These are phyloP conservation scores for Hiodon alosoides DNA, from an alignment of 2,113 vertebrate genomes.

Conservation along the genomic window DNA sequence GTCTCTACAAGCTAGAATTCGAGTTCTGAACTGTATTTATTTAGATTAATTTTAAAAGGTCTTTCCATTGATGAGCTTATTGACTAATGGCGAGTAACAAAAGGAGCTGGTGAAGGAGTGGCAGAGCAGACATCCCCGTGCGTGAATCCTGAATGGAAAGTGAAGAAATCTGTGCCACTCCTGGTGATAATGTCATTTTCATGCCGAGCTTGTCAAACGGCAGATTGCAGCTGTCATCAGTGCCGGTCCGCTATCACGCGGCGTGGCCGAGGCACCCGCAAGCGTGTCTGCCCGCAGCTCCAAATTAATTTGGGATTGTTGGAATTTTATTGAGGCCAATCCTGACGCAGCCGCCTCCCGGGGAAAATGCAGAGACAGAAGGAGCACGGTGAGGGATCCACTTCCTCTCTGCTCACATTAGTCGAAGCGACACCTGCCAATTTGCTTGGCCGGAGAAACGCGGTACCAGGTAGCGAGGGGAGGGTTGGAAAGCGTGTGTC, in stretches of 20 bases:
- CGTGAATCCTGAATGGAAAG: background rate
- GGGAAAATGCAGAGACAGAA: background rate
- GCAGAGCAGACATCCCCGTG: background rate
- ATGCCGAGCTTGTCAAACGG: conserved; percentile 19
- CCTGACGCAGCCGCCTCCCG: background rate
- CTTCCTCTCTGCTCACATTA: background rate
- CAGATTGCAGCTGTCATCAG: conserved; percentile 16
- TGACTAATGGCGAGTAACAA: no score
- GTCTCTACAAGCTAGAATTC: conserved; percentile 25
- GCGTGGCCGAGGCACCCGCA: background rate
- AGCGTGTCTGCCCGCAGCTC: conserved; percentile 5
- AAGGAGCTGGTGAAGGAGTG: no score
- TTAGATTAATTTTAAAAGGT: no score
- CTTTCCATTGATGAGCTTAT: no score
- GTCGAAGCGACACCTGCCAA: conserved; percentile 5
- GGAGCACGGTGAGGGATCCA: background rate
- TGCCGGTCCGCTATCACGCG: conserved; percentile 6
- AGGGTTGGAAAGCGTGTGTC: background rate
- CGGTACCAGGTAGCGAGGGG: background rate
- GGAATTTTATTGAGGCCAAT: conserved; percentile 18
- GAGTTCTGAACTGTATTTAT: no score
- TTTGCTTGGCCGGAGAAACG: conserved; percentile 12
- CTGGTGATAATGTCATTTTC: conserved; percentile 16
- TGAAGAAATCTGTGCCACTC: background rate
- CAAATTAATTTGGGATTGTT: conserved; percentile 27